Evolutionary conservation across 1,140 invertebrate genomes (phyloP).

Genomic region (Vanessa atalanta): DNA sequence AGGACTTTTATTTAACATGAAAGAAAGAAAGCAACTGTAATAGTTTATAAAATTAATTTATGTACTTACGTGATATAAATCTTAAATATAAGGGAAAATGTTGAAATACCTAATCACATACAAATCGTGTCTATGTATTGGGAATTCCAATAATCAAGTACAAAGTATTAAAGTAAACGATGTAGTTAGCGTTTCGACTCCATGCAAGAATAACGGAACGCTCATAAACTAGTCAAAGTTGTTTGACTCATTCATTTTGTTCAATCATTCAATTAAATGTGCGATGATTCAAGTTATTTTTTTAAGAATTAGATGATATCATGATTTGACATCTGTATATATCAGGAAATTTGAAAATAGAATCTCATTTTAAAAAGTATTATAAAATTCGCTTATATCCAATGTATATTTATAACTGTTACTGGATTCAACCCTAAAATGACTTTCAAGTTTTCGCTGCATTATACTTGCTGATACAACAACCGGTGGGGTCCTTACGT

Average conservation of each 20-base stretch:
- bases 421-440: slow-evolving; percentile 44
- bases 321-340: too few species aligned
- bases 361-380: background rate
- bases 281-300: background rate
- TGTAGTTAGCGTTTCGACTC: slow-evolving; percentile 29
- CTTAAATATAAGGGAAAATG: slow-evolving; percentile 17
- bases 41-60: background rate
- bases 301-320: background rate
- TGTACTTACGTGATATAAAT: background rate
- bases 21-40: too few species aligned
- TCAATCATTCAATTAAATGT: background rate
- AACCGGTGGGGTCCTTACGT: slow-evolving; percentile 56
- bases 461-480: slow-evolving; percentile 72
- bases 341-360: too few species aligned
- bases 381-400: background rate
- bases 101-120: slow-evolving; percentile 7
- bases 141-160: slow-evolving; percentile 37
- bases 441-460: slow-evolving; percentile 52
- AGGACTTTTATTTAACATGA: too few species aligned
- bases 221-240: slow-evolving; percentile 28
- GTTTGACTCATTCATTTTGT: slow-evolving; percentile 19
- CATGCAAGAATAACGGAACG: slow-evolving; percentile 35
- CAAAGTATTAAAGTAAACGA: slow-evolving; percentile 36
- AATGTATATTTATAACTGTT: background rate
- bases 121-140: slow-evolving; percentile 24